These are phyloP conservation scores for Asobara japonica DNA, from an alignment of 1,140 invertebrate species.

Conservation along the genomic window DNA sequence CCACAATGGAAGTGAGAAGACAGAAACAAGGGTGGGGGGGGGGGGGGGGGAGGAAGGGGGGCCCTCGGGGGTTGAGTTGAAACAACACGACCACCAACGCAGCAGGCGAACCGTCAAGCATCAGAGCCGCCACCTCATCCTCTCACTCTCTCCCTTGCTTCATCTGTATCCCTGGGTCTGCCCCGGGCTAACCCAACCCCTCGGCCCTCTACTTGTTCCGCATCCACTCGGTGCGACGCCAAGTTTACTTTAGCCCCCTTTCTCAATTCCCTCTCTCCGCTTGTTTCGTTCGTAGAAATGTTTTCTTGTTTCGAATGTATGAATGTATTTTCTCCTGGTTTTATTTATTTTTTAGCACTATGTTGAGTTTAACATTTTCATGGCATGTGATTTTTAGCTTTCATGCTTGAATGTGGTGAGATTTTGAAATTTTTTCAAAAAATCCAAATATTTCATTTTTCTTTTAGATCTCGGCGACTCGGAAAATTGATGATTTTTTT, in stretches of 20 bases:
- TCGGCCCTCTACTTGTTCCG: background rate
- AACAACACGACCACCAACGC: conserved; percentile 11
- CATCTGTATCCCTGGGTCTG: background rate
- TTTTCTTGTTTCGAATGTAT: conserved; percentile 6
- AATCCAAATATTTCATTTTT: too few species aligned
- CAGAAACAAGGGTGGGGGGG: background rate
- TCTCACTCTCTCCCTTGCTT: background rate
- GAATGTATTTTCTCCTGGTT: background rate
- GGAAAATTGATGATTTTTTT: too few species aligned
- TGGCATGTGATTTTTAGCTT: too few species aligned
- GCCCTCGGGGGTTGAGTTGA: conserved; percentile 6
- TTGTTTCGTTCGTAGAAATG: background rate
- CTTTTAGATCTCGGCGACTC: too few species aligned
- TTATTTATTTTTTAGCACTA: background rate
- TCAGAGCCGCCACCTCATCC: background rate
- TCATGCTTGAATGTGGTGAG: too few species aligned
- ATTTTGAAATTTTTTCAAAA: too few species aligned
- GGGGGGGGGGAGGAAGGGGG: background rate
- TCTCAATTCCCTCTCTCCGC: background rate
- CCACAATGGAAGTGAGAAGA: conserved; percentile 8
- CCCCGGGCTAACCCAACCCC: background rate
- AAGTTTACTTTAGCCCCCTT: conserved; percentile 7
- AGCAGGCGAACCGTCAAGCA: conserved; percentile 2
- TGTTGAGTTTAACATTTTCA: background rate
- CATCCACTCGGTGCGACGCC: conserved; percentile 4